Percentiles rank a stretch among this genome's conserved stretches.
These are phyloP conservation scores for Pipistrellus pygmaeus DNA, from an alignment of 2,797 vertebrate species.

Conservation along the genomic window DNA sequence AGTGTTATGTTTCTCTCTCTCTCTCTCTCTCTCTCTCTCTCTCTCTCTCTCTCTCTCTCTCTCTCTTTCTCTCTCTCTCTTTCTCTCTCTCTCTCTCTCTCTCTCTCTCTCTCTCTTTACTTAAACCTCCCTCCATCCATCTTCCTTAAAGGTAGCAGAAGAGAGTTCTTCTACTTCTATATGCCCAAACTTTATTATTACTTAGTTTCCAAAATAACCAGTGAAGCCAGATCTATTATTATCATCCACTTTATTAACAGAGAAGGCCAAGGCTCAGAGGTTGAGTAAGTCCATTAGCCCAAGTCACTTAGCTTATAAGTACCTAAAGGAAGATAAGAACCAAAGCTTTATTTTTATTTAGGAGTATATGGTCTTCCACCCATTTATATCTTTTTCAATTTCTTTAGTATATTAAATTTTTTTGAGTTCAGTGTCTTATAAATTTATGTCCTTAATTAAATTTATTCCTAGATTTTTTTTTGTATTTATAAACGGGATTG, in stretches of 20 bases:
- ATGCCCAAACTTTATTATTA: constrained; percentile 48
- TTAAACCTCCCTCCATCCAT: neutral
- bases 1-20: neutral
- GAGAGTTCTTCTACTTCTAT: neutral
- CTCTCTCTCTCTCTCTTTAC: neutral
- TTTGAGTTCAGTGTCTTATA: neutral
- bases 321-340: neutral
- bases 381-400: neutral
- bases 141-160: neutral
- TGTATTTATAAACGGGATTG: neutral
- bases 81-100: neutral
- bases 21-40: neutral
- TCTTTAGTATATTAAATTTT: neutral
- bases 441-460: neutral
- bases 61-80: neutral
- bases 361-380: neutral
- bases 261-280: neutral
- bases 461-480: neutral
- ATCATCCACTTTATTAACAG: neutral
- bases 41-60: neutral
- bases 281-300: neutral
- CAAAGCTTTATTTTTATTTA: neutral
- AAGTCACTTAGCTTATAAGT: neutral
- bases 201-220: neutral
- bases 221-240: neutral